Evolutionary conservation across 2,797 vertebrate species (phyloP), one percentile per base, ranked within the genome.

Genomic region (Borostomias antarcticus): DNA sequence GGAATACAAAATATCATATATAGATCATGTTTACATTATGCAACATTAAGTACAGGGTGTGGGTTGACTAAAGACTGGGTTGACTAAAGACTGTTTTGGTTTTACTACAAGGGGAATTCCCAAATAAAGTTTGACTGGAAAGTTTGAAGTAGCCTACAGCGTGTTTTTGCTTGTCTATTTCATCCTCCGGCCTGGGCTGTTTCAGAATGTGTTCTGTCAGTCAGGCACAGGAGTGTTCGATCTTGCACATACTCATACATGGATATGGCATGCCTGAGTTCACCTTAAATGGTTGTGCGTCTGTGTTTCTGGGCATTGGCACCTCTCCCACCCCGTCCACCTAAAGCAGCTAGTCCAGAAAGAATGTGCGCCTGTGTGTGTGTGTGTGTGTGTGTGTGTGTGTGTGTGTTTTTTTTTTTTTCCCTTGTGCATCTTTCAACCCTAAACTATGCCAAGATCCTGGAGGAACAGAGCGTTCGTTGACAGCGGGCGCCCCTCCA

Each of bases 311-410:
- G 37, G 11, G 37, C 15, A 40, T 40, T 15, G 3, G 40, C 15
- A n/a, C 9, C 13, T 45, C 50, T 52, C 21, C 19, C 11, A 52
- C 23, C 50, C 11, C 50, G 25, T 52, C 25, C 50, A 52, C 50
- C 50, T 52, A 21, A 26, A 52, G 50, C 11, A 52, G 50, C 50
- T 21, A 13, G n/a, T 45, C 50, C 10, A 5, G 4, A 52, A 52
- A 10, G 50, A 52, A 52, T 52, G 50, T 52, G 50, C 74, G 65
- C 76, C 60, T 10, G 35, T 58, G 43, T 37, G 64, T 79, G 68
- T 69, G 74, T 66, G 56, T 57, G 61, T n/a, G 13, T 53, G 2
- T 68, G 58, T 30, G 66, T 35, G 47, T 25, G 67, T 48, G 48
- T 51, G 13, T 47, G 29, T 62, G 10, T 33, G 33, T 70, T 33